Conservation (phyloP, 2,888 invertebrate species). For the Dasysyrphus albostriatus region DNA sequence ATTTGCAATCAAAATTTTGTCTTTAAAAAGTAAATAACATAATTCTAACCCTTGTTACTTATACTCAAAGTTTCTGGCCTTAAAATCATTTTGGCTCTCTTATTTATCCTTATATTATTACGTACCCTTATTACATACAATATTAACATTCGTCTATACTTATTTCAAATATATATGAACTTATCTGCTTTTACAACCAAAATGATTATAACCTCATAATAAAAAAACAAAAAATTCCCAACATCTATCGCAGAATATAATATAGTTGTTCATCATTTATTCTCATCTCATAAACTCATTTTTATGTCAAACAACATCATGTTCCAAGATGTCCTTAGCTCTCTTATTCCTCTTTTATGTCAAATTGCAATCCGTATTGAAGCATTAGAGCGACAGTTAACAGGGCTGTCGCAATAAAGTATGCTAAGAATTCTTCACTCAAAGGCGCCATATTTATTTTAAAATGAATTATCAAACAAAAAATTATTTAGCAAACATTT, state of each 20-base stretch:
- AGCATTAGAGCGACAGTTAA: slow-evolving; percentile 13
- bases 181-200: slow-evolving; percentile 13
- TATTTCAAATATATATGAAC: neutral
- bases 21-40: no score
- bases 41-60: no score
- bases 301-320: slow-evolving; percentile 40
- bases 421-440: neutral
- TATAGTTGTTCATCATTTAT: slow-evolving; percentile 21
- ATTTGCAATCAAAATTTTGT: no score
- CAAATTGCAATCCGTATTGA: slow-evolving; percentile 37
- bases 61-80: no score
- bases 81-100: neutral
- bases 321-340: slow-evolving; percentile 40
- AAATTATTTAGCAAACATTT: no score
- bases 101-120: neutral
- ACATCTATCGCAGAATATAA: slow-evolving; percentile 10
- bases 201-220: slow-evolving; percentile 26
- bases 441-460: neutral
- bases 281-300: slow-evolving; percentile 44
- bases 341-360: slow-evolving; percentile 37
- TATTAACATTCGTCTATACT: neutral
- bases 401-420: neutral
- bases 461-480: no score
- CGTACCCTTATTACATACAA: neutral
- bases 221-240: neutral